phyloP scores from a whole-genome alignment of 2,797 vertebrate genomes.

The Lateolabrax maculatus region DNA sequence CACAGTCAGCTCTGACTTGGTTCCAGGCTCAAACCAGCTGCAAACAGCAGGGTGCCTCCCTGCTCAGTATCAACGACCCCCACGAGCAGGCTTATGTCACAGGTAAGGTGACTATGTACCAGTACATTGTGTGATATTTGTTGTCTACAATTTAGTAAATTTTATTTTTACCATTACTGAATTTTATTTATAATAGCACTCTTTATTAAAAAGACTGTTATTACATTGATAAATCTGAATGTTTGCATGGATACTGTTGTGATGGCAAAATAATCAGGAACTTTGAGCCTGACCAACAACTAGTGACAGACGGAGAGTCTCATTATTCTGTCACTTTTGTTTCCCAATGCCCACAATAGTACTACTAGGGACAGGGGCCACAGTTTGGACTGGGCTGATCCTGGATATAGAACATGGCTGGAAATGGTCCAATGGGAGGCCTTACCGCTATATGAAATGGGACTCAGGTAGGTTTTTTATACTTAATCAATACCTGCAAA shows the following conservation, averaged over 20 bases:
- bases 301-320: no score
- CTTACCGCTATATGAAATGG: constrained; percentile 94
- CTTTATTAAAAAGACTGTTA: not conserved
- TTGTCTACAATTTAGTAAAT: no score
- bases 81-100: constrained; percentile 88
- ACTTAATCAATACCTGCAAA: not conserved
- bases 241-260: not conserved
- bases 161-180: not conserved
- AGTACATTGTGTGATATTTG: not conserved
- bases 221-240: not conserved
- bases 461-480: constrained; percentile 84
- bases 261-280: not conserved
- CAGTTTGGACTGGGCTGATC: constrained; percentile 91
- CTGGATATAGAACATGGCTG: constrained; percentile 88
- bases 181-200: not conserved
- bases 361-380: constrained; percentile 25
- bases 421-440: constrained; percentile 89
- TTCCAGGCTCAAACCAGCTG: constrained; percentile 91
- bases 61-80: constrained; percentile 89
- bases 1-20: constrained; percentile 88
- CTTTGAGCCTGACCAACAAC: not conserved
- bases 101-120: constrained; percentile 79
- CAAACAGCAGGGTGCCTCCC: constrained; percentile 87
- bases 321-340: not conserved
- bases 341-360: constrained; percentile 19